Evolutionary conservation across 2,888 invertebrate genomes (phyloP).

Genomic region (Aromia moschata): DNA sequence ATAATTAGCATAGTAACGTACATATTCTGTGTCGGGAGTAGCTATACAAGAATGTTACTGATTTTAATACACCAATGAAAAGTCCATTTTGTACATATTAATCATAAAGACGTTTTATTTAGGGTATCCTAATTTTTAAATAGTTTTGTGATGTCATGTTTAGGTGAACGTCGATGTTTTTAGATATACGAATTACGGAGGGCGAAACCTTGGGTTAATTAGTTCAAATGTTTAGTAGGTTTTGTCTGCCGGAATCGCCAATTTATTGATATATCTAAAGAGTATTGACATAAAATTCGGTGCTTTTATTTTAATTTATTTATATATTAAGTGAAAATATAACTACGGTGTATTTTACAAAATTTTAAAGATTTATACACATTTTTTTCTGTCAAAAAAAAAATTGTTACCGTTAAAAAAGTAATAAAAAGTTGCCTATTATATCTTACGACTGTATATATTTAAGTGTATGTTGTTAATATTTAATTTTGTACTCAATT

Average conservation of each 20-base stretch:
- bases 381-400: constrained; percentile 28
- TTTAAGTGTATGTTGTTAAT: constrained; percentile 47
- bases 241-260: not conserved
- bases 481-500: constrained; percentile 52
- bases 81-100: constrained; percentile 44
- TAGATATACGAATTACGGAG: constrained; percentile 21
- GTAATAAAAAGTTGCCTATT: constrained; percentile 50
- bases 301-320: constrained; percentile 40
- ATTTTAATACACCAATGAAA: constrained; percentile 33
- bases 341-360: constrained; percentile 32
- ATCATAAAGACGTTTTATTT: constrained; percentile 26
- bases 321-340: constrained; percentile 34
- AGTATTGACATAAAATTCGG: constrained; percentile 29
- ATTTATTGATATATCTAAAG: constrained; percentile 3
- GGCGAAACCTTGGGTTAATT: not conserved
- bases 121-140: constrained; percentile 32
- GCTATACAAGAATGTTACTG: constrained; percentile 17
- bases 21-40: constrained; percentile 22
- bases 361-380: constrained; percentile 29
- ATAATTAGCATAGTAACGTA: constrained; percentile 20
- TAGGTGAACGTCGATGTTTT: constrained; percentile 18
- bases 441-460: constrained; percentile 52
- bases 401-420: constrained; percentile 46
- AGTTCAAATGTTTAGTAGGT: constrained; percentile 8
- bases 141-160: constrained; percentile 38